Evolutionary conservation across 1,140 invertebrate species (phyloP), one percentile per base, ranked within the genome.

Genomic region (Galendromus occidentalis): DNA sequence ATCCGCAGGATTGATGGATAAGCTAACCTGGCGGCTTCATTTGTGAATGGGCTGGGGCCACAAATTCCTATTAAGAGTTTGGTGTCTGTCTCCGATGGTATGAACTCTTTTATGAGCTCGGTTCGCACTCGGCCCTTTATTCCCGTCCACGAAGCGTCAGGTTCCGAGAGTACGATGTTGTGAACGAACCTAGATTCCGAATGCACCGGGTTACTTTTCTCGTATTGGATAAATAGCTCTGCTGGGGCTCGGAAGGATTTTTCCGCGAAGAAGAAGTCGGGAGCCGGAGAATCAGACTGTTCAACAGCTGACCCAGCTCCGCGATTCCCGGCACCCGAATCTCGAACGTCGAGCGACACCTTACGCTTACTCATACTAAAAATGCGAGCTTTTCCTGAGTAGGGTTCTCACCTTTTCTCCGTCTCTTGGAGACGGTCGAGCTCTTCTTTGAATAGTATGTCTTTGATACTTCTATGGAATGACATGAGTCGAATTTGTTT

Each of bases 401-500:
- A 39, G 33, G 4, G 4, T 39, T 39, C 33, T 39, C 25, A 25
- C 51, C 51, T 59, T 22, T 22, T 14, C 2, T 59, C 51, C 25
- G 51, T 59, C 51, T 59, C n/a, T 59, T 59, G 51, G 6, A 59
- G 22, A 25, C 25, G 25, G 12, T 59, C 51, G 9, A 59, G 51
- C 22, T 59, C n/a, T 59, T 59, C 51, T 59, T 22, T 14, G 14
- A 17, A 59, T 4, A 59, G 25, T 1, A 59, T 59, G 33, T 59
- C 51, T 5, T 59, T 22, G 22, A 59, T 20, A 25, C n/a, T 59
- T 59, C 33, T 59, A 25, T 59, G 51, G 51, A 59, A 59, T 14
- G 51, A 59, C 51, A 59, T 59, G 22, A 59, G 51, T 29, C 51
- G 51, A 14, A 59, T 33, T 59, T 59, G 51, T 25, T 59, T 59